Evolutionary conservation across 1,140 invertebrate genomes (phyloP).

Genomic region (Araneus ventricosus): DNA sequence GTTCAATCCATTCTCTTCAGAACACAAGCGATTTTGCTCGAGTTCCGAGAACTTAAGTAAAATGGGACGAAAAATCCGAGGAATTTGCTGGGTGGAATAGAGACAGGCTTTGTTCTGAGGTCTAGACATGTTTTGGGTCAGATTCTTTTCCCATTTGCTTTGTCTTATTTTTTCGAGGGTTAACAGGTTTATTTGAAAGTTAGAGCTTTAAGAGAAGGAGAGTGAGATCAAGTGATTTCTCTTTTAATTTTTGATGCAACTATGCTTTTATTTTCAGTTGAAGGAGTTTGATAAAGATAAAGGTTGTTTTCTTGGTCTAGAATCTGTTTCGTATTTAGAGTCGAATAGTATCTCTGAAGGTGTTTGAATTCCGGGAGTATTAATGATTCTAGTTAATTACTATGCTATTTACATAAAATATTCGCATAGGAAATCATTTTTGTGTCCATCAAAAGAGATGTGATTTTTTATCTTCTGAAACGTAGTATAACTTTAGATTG

Average conservation of each 20-base stretch:
- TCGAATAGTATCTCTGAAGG: too few species aligned
- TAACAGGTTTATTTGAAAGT: slow-evolving; percentile 46
- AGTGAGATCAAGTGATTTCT: too few species aligned
- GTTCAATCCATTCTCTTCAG: slow-evolving; percentile 35
- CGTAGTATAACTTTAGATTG: too few species aligned
- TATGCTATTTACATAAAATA: too few species aligned
- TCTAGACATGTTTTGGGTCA: slow-evolving; percentile 29
- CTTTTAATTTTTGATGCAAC: not conserved
- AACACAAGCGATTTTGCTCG: slow-evolving; percentile 32
- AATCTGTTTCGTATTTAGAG: too few species aligned
- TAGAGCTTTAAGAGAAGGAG: not conserved
- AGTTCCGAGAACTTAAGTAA: slow-evolving; percentile 49
- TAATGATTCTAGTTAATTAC: too few species aligned
- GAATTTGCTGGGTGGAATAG: slow-evolving; percentile 32
- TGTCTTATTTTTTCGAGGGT: not conserved
- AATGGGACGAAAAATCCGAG: slow-evolving; percentile 47
- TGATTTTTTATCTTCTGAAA: too few species aligned
- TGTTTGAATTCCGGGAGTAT: too few species aligned
- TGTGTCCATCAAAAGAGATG: too few species aligned
- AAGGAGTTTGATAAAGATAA: not conserved
- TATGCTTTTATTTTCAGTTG: not conserved
- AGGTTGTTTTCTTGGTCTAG: too few species aligned
- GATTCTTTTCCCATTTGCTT: not conserved
- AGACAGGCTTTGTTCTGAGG: slow-evolving; percentile 42
- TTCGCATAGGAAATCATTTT: too few species aligned